A percentile compares a stretch with the other conserved stretches of the same genome.
Conservation (phyloP, 2,113 vertebrate genomes). For the Uria aalge region DNA sequence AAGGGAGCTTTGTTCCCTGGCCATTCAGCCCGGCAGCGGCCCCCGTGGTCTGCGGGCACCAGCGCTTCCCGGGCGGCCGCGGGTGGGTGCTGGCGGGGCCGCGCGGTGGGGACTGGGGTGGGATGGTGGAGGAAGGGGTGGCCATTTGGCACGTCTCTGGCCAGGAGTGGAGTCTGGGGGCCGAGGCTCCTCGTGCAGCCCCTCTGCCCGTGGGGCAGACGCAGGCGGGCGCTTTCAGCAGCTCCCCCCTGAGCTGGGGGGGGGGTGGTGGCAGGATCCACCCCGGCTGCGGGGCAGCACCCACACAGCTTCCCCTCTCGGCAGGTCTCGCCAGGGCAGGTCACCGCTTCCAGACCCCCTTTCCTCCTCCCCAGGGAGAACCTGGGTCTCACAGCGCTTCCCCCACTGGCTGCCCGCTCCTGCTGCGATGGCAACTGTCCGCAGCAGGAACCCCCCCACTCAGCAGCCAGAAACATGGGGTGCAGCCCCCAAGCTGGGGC, state of each 20-base stretch:
- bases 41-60: neutral
- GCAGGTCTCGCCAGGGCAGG: neutral
- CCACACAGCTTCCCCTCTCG: neutral
- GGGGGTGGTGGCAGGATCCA: rapidly evolving
- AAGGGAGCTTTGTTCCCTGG: constrained; percentile 40
- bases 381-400: neutral
- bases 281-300: neutral
- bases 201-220: neutral
- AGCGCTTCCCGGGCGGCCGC: rapidly evolving
- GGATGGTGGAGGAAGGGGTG: neutral
- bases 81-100: neutral
- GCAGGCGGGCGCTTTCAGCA: rapidly evolving
- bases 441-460: neutral
- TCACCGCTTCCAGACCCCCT: neutral
- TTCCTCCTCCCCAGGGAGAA: neutral
- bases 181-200: neutral
- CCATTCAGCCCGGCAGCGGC: neutral
- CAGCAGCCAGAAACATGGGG: neutral
- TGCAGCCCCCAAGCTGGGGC: neutral
- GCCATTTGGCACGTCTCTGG: rapidly evolving
- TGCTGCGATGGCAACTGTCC: neutral
- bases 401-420: neutral
- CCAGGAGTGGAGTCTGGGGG: neutral
- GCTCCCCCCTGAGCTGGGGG: neutral
- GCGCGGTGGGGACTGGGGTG: neutral